Evolutionary conservation across 2,797 vertebrate genomes (phyloP).

Genomic region (Falco berigora): DNA sequence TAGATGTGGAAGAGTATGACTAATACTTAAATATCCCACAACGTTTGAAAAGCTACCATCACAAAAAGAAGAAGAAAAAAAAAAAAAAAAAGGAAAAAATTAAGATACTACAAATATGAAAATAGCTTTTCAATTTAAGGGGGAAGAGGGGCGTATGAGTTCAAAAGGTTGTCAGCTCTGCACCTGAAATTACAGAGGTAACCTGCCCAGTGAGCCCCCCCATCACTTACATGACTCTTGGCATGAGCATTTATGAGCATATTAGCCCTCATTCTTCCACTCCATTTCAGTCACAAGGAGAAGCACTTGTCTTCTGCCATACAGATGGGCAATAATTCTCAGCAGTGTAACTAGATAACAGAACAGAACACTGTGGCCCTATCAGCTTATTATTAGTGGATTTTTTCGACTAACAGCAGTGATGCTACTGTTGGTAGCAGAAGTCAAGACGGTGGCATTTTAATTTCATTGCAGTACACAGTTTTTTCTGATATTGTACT

Average conservation of each 20-base stretch:
- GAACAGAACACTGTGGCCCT: background rate
- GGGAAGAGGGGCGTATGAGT: background rate
- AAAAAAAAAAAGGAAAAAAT: background rate
- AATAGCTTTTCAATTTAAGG: background rate
- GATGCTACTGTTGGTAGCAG: background rate
- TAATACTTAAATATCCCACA: background rate
- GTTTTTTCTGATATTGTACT: background rate
- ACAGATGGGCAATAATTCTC: background rate
- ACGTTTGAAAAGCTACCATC: background rate
- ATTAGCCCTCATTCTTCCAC: background rate
- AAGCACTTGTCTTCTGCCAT: background rate
- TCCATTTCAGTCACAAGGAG: background rate
- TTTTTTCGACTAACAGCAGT: background rate
- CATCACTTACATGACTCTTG: background rate
- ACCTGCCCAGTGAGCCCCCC: background rate
- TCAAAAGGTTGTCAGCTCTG: background rate
- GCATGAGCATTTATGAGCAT: background rate
- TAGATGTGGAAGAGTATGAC: background rate
- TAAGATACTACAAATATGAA: background rate
- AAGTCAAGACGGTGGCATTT: background rate
- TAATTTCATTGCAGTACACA: background rate
- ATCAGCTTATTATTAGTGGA: background rate
- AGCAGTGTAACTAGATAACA: background rate
- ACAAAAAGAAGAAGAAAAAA: background rate
- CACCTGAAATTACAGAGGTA: background rate